These are phyloP conservation scores for Anaspis maculata DNA, from an alignment of 2,888 invertebrate species.

Conservation along the genomic window DNA sequence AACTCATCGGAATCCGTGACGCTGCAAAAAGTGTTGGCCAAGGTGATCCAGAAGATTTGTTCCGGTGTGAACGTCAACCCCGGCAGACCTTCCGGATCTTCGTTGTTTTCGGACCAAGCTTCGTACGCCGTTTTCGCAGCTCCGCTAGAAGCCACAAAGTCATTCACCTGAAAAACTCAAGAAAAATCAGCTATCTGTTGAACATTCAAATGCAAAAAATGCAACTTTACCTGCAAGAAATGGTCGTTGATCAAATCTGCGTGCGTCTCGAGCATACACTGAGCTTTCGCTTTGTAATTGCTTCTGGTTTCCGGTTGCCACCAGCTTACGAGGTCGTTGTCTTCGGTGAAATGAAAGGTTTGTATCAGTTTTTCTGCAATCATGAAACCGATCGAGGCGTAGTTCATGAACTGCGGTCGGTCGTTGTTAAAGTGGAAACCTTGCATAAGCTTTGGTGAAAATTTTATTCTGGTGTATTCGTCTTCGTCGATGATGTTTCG, in stretches of 20 bases:
- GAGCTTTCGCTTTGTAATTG: constrained; percentile 57
- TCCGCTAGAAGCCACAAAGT: constrained; percentile 52
- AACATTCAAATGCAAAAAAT: no score
- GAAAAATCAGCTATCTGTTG: no score
- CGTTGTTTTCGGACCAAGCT: constrained; percentile 56
- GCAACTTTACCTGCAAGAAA: no score
- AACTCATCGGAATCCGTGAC: constrained; percentile 55
- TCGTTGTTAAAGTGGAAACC: constrained; percentile 77
- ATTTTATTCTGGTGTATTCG: constrained; percentile 46
- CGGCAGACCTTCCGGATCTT: constrained; percentile 47
- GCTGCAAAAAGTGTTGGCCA: constrained; percentile 80
- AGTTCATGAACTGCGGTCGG: constrained; percentile 80
- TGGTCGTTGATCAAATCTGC: constrained; percentile 66
- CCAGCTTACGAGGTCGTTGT: constrained; percentile 53
- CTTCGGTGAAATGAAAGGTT: constrained; percentile 70
- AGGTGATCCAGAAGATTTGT: constrained; percentile 71
- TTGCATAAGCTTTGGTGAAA: constrained; percentile 83
- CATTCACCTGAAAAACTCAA: neutral
- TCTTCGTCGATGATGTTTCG: constrained; percentile 42
- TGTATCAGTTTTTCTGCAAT: constrained; percentile 85
- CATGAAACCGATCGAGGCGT: constrained; percentile 76
- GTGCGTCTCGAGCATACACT: constrained; percentile 84
- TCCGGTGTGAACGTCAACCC: constrained; percentile 49
- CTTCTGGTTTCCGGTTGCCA: constrained; percentile 46
- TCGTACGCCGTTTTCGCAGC: constrained; percentile 80